These are phyloP conservation scores for Chloromyia formosa DNA, from an alignment of 2,888 invertebrate species.

Conservation along the genomic window DNA sequence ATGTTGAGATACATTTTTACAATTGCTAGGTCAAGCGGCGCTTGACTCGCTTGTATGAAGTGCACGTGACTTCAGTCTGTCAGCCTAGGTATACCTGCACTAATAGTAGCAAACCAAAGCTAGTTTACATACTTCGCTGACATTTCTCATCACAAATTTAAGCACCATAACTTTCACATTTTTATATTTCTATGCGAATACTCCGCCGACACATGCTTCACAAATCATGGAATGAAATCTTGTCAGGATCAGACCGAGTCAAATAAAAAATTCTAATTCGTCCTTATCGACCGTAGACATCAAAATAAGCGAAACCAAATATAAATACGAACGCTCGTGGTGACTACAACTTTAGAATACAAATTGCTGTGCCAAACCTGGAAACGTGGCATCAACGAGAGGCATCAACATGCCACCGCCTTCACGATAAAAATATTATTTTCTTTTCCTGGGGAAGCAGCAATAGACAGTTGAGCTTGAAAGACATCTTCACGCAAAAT, in stretches of 20 bases:
- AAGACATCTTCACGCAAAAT: background rate
- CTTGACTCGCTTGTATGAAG: no score
- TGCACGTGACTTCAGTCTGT: no score
- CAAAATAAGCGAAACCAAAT: background rate
- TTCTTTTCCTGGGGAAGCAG: background rate
- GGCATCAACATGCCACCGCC: background rate
- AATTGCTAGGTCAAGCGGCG: no score
- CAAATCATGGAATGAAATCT: background rate
- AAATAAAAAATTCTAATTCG: slow-evolving; percentile 14
- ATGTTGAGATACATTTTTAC: no score
- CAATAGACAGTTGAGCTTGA: no score
- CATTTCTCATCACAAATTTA: background rate
- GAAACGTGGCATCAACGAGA: slow-evolving; percentile 11
- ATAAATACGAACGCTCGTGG: slow-evolving; percentile 6
- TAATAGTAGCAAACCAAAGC: no score
- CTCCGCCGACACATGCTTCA: background rate
- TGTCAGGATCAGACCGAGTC: slow-evolving; percentile 8
- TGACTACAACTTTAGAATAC: slow-evolving; percentile 12
- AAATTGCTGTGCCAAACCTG: background rate
- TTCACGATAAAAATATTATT: background rate
- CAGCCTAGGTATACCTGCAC: no score
- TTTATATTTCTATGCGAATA: background rate
- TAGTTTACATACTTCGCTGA: no score
- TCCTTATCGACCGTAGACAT: slow-evolving; percentile 20
- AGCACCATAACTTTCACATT: background rate